Evolutionary conservation across 2,888 invertebrate species (phyloP).

Genomic region (Drosophila dives): DNA sequence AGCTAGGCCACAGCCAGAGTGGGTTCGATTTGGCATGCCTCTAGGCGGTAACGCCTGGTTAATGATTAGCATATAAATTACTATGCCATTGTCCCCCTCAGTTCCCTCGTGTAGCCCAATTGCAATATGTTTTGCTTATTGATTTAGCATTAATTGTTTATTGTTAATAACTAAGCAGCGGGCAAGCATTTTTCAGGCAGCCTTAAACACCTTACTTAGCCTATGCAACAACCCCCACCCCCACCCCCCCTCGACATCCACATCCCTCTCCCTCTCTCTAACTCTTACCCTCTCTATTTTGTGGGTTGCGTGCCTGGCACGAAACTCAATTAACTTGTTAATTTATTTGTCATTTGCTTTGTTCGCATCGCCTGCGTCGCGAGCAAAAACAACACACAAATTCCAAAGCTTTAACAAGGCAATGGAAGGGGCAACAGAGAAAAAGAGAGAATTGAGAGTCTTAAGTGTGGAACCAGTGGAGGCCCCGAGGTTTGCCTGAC

Average conservation of each 20-base stretch:
- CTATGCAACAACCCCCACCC: neutral
- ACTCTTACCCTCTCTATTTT: neutral
- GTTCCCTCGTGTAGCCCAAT: conserved; percentile 1
- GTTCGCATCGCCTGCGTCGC: conserved; percentile 54
- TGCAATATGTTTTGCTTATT: conserved; percentile 65
- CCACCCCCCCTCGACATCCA: conserved; percentile 18
- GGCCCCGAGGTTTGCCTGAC: conserved; percentile 1
- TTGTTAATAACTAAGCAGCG: conserved; percentile 70
- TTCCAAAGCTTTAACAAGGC: conserved; percentile 8
- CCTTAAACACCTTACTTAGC: neutral
- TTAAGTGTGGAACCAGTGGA: conserved; percentile 6
- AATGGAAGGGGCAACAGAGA: neutral
- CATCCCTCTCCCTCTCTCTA: neutral
- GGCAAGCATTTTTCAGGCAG: conserved; percentile 2
- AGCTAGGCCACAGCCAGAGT: conserved; percentile 6
- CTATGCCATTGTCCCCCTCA: conserved; percentile 34
- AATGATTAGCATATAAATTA: conserved; percentile 77
- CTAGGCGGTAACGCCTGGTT: conserved; percentile 3
- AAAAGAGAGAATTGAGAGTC: conserved; percentile 2
- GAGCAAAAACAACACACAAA: conserved; percentile 36
- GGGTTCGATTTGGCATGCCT: neutral
- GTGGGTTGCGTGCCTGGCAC: conserved; percentile 42
- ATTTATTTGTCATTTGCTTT: conserved; percentile 78
- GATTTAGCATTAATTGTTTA: conserved; percentile 79
- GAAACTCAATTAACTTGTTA: conserved; percentile 79